Conservation (phyloP, 2,113 vertebrate genomes). For the Sterrhoptilus dennistouni region DNA sequence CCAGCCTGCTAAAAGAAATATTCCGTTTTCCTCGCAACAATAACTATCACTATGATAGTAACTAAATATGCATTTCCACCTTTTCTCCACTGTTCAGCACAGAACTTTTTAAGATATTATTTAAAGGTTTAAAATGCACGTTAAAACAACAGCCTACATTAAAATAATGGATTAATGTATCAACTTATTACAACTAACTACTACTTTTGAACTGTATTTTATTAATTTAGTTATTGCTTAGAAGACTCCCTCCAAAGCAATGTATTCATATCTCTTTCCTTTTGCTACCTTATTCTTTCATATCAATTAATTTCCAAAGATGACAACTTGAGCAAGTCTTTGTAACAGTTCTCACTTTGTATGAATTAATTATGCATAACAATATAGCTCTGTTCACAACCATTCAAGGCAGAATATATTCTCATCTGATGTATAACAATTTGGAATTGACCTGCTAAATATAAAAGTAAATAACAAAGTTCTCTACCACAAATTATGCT, state of each 20-base stretch:
- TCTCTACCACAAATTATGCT: background rate
- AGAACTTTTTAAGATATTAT: background rate
- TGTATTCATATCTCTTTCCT: background rate
- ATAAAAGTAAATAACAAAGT: constrained; percentile 43
- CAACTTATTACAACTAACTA: background rate
- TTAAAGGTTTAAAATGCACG: background rate
- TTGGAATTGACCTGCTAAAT: constrained; percentile 38
- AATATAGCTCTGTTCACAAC: constrained; percentile 31
- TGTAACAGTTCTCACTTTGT: background rate
- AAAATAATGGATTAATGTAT: background rate
- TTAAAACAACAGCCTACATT: background rate
- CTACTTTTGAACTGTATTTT: background rate
- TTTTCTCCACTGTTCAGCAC: background rate
- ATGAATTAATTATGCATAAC: constrained; percentile 44
- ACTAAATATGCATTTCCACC: background rate
- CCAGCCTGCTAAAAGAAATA: background rate
- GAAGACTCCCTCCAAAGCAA: background rate
- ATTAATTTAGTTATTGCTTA: background rate
- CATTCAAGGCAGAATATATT: constrained; percentile 12
- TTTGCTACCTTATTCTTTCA: constrained; percentile 15
- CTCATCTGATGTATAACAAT: background rate
- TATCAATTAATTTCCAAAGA: constrained; percentile 47
- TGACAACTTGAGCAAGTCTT: constrained; percentile 20
- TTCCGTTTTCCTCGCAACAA: background rate
- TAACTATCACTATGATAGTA: background rate